These are phyloP conservation scores for Didymodactylos carnosus DNA, from an alignment of 2,888 invertebrate genomes.

Conservation along the genomic window DNA sequence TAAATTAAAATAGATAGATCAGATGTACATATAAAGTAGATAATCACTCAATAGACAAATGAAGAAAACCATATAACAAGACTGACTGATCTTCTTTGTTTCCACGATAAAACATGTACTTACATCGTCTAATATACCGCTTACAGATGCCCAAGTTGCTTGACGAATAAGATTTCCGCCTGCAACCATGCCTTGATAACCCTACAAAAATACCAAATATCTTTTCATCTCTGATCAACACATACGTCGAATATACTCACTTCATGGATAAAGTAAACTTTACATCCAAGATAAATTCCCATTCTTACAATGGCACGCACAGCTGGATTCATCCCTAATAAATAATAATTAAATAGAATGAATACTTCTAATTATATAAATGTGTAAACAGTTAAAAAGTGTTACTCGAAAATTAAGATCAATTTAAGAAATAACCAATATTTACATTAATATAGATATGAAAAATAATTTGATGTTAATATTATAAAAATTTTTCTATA, in stretches of 20 bases:
- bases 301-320: slow-evolving; percentile 90
- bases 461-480: too few species aligned
- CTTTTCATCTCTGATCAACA: slow-evolving; percentile 17
- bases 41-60: too few species aligned
- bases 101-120: not conserved
- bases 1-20: slow-evolving; percentile 20
- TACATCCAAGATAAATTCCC: slow-evolving; percentile 91
- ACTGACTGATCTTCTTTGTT: too few species aligned
- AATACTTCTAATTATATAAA: not conserved
- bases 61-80: too few species aligned
- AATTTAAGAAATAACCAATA: too few species aligned
- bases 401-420: too few species aligned
- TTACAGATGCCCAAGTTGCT: slow-evolving; percentile 88
- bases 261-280: slow-evolving; percentile 66
- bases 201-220: slow-evolving; percentile 19
- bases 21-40: too few species aligned
- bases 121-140: slow-evolving; percentile 78
- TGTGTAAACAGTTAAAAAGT: too few species aligned
- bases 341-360: not conserved
- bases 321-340: slow-evolving; percentile 89
- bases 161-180: slow-evolving; percentile 81
- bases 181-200: slow-evolving; percentile 77
- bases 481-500: too few species aligned
- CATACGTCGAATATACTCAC: slow-evolving; percentile 36
- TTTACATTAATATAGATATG: too few species aligned